Evolutionary conservation across 1,140 invertebrate species (phyloP).

Genomic region (Dendroctonus valens): DNA sequence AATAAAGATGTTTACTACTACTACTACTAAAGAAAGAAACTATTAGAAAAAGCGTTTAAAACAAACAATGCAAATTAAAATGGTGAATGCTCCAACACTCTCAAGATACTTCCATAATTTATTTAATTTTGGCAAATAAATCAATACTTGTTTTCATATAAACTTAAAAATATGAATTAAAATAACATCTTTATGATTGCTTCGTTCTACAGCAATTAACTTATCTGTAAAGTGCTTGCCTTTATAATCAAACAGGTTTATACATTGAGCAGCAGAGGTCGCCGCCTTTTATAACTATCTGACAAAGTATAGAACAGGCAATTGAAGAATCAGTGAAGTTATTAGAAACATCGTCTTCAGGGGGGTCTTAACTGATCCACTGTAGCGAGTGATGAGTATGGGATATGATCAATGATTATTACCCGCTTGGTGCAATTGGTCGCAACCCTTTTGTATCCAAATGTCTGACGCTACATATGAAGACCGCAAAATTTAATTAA

Average conservation of each 20-base stretch:
- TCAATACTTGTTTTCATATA: too few relatives aligned
- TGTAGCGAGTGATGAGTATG: conserved; percentile 40
- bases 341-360: conserved; percentile 36
- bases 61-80: too few relatives aligned
- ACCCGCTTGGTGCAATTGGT: conserved; percentile 33
- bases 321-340: background rate
- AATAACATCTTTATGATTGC: too few relatives aligned
- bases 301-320: background rate
- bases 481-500: conserved; percentile 4
- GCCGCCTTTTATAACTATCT: conserved; percentile 6
- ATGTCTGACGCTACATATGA: conserved; percentile 36
- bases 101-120: too few relatives aligned
- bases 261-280: background rate
- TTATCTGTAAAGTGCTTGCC: background rate
- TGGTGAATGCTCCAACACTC: too few relatives aligned
- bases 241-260: background rate
- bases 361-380: conserved; percentile 44
- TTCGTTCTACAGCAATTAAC: too few relatives aligned
- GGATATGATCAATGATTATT: conserved; percentile 42
- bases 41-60: too few relatives aligned
- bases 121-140: too few relatives aligned
- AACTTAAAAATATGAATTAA: too few relatives aligned
- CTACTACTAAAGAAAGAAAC: too few relatives aligned
- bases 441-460: conserved; percentile 36
- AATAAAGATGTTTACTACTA: too few relatives aligned